Evolutionary conservation across 2,888 invertebrate species (phyloP), one percentile per base, ranked within the genome.

Genomic region (Aproaerema taeniolella): DNA sequence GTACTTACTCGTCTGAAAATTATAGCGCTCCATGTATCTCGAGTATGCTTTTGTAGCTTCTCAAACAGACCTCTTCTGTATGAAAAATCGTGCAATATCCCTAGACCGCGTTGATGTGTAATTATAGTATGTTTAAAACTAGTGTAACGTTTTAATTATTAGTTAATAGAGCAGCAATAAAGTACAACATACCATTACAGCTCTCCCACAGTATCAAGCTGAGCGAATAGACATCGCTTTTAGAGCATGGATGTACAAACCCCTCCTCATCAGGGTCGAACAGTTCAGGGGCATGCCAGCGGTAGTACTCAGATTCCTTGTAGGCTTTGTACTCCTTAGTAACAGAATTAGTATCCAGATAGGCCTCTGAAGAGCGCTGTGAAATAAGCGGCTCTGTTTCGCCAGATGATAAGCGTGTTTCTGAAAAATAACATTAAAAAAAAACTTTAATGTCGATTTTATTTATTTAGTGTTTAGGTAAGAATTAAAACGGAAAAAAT

Each of bases 221-320:
- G 1, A 87, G 58, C 0, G 86, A 81, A 43, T 87, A 87, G 0
- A 81, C 85, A 36, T 85, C 86, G 35, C 72, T 80, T 44, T 57
- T 75, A 0, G 73, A 66, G 46, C 85, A 82, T 0, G 78, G 72
- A 20, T 70, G 58, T 25, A 87, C 83, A 25, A 63, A 42, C 0
- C 72, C 77, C 0, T 65, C 59, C 0, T 67, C 75, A 16, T 69
- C 68, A 0, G 79, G 71, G 2, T 57, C 58, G 43, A 81, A 87
- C 47, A 87, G 41, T 47, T 87, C 87, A 0, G 87, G 87, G 1
- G 87, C 83, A 8, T 79, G 82, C 87, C 87, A 87, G 11, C 73
- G 64, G 49, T 67, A 85, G 10, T 56, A 39, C 12, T 70, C 67
- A 0, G 71, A 66, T 9, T 53, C 49, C 6, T 55, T 47, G 38